A percentile compares a stretch with the other conserved stretches of the same genome.
These are phyloP conservation scores for Pedetes capensis DNA, from an alignment of 2,113 vertebrate genomes.

Conservation along the genomic window DNA sequence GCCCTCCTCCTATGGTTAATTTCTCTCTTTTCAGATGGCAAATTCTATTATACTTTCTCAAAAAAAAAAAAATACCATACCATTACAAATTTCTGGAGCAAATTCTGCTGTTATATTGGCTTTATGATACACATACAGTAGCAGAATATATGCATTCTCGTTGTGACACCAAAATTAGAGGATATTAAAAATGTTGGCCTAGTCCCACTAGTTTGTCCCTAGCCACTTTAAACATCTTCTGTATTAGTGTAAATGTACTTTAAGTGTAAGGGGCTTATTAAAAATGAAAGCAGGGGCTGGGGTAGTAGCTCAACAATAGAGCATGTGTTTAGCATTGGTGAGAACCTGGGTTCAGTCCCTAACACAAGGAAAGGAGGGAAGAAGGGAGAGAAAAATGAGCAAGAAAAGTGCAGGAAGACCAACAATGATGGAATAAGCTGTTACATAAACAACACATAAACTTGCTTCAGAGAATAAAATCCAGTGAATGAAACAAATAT, in stretches of 20 bases:
- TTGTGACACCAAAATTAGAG: background rate
- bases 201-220: slow-evolving; percentile 27
- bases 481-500: background rate
- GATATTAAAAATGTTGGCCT: background rate
- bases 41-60: background rate
- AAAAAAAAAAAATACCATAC: background rate
- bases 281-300: slow-evolving; percentile 3
- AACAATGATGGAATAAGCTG: background rate
- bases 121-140: background rate
- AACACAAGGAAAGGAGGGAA: background rate
- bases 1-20: background rate
- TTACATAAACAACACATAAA: background rate
- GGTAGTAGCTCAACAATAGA: background rate
- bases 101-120: background rate
- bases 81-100: background rate
- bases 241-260: background rate
- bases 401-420: background rate
- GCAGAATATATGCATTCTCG: background rate
- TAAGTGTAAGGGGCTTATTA: slow-evolving; percentile 14
- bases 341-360: background rate
- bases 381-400: background rate
- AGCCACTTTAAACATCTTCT: slow-evolving; percentile 4
- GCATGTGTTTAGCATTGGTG: background rate
- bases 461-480: slow-evolving; percentile 7
- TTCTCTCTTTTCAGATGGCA: background rate